phyloP scores from a whole-genome alignment of 2,113 vertebrate genomes.

The Amphilophus citrinellus region DNA sequence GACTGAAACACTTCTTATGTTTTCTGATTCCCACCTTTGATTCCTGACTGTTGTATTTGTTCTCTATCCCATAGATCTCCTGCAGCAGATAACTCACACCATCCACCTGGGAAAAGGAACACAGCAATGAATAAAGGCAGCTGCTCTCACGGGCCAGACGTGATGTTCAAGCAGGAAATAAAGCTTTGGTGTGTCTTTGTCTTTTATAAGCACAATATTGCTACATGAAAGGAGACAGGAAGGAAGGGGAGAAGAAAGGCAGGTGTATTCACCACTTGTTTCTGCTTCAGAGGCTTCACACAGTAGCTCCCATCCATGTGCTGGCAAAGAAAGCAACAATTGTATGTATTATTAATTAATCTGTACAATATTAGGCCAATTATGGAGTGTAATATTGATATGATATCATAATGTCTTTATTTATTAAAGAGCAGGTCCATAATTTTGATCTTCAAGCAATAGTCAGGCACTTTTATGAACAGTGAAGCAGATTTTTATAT shows the following conservation, averaged over 20 bases:
- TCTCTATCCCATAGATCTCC: conserved; percentile 99
- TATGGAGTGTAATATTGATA: not conserved
- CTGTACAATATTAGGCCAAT: not conserved
- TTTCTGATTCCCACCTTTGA: conserved; percentile 84
- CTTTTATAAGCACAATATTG: conserved; percentile 16
- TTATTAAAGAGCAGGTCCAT: too few relatives aligned
- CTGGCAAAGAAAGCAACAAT: conserved; percentile 75
- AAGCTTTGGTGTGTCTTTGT: conserved; percentile 17
- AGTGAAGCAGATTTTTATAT: not conserved
- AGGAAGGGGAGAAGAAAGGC: conserved; percentile 8
- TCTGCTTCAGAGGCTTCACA: conserved; percentile 98
- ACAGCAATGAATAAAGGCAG: conserved; percentile 17
- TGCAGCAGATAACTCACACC: conserved; percentile 98
- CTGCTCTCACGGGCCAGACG: not conserved
- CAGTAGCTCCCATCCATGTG: conserved; percentile 95
- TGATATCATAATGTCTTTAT: not conserved
- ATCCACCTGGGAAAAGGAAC: conserved; percentile 87
- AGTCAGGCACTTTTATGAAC: not conserved
- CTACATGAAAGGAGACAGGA: conserved; percentile 27
- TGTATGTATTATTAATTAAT: not conserved
- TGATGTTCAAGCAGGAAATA: conserved; percentile 12
- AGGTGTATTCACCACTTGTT: conserved; percentile 91
- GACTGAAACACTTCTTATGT: not conserved
- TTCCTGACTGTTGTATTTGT: conserved; percentile 97
- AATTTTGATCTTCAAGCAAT: too few relatives aligned